These are phyloP conservation scores for Hanleya hanleyi DNA, from an alignment of 2,888 invertebrate species.

Conservation along the genomic window DNA sequence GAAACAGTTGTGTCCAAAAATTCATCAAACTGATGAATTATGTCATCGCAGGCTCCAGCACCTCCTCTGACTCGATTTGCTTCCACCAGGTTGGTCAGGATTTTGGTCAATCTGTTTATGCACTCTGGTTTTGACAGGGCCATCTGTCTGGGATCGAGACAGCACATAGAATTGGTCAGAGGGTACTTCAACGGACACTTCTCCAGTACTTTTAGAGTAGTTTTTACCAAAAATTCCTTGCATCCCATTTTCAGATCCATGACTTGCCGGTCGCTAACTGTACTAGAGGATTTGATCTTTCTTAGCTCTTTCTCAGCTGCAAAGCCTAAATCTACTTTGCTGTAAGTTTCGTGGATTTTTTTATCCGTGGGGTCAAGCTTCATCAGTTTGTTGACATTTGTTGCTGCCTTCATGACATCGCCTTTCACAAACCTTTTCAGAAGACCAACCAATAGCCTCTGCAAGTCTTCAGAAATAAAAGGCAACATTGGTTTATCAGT, in stretches of 20 bases:
- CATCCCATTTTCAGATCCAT: not conserved
- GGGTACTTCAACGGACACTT: not conserved
- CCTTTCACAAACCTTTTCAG: not conserved
- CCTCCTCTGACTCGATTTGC: not conserved
- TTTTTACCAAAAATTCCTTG: not conserved
- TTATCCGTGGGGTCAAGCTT: not conserved
- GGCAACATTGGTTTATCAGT: conserved; percentile 7
- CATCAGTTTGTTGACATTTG: not conserved
- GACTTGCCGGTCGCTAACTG: not conserved
- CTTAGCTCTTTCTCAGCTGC: not conserved
- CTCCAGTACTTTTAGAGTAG: not conserved
- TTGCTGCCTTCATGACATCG: not conserved
- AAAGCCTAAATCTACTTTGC: not conserved
- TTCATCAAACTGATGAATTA: not conserved
- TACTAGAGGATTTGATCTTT: not conserved
- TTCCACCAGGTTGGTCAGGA: not conserved
- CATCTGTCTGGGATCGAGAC: not conserved
- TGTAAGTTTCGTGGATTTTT: not conserved
- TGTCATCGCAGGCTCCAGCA: not conserved
- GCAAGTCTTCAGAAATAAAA: not conserved
- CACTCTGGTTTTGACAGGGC: not conserved
- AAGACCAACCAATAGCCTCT: not conserved
- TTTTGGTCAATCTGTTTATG: not conserved
- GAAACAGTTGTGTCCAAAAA: not conserved
- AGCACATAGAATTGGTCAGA: not conserved